Evolutionary conservation across 2,888 invertebrate species (phyloP), one percentile per base, ranked within the genome.

Genomic region (Apomyelois bistriatella): DNA sequence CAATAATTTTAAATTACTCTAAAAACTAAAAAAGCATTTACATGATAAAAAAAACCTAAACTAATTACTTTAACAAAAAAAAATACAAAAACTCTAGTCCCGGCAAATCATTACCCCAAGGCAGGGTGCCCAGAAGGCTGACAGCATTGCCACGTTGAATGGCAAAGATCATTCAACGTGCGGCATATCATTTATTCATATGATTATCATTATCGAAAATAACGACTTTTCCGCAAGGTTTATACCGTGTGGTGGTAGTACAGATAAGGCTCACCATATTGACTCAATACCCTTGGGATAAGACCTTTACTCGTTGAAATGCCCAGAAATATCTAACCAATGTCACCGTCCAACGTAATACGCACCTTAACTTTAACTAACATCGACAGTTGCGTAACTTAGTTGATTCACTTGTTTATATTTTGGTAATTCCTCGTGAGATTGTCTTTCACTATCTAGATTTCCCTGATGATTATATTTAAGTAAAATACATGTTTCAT

Each of bases 231-330:
- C 17, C 17, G 8, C 17, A 5, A 3, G 17, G n/a, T 7, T 2
- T 12, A 12, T 1, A 22, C 10, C 12, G 13, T 46, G 46, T 32
- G 46, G 16, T 32, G 15, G 32, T 9, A 32, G 10, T 32, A 46
- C 13, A 28, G 46, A 46, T 32, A 32, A 35, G 43, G 15, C 13
- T n/a, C 46, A 13, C 10, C 32, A 16, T 58, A 58, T 55, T 55
- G 53, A 55, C 42, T 41, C 54, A 58, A 54, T 52, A 51, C 49
- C 41, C 51, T 15, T 41, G 55, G 43, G 57, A 57, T 47, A 9
- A 28, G 48, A 37, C 58, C 56, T 48, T 43, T 15, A 32, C 43
- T 32, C 40, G 30, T 46, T 46, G 46, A 46, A 46, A 32, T 46
- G 48, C 36, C 52, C 35, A 22, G 13, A 30, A 47, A 32, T 46